Base-by-base conservation (phyloP, 2,888 invertebrate genomes). In the Cerceris ruficornis region DNA sequence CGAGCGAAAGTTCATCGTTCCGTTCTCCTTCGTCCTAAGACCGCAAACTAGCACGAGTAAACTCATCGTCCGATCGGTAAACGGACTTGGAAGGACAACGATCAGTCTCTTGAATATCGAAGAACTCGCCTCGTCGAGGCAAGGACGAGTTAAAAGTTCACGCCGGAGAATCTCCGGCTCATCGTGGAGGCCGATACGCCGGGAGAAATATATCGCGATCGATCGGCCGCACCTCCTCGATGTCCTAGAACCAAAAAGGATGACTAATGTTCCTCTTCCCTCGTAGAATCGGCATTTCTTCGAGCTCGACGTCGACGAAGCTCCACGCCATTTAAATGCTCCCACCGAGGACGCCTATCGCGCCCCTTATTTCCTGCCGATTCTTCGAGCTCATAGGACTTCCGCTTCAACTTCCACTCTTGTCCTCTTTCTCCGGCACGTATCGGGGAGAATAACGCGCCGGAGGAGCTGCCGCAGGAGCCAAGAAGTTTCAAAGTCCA, bases 71-170 rank as follows among this genome's bases (percentile, higher is more conserved):
- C 46, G 46, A 11, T 11, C 46, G 46, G 8, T 50, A 7, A n/a
- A 50, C 50, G 13, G 50, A n/a, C 50, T 64, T 52, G 64, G 64
- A 64, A 41, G 64, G 64, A 64, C 39, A 39, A 64, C n/a, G 2
- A 52, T 52, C 64, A 64, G 64, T 64, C 64, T 64, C 64, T 52
- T 52, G 64, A 64, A 50, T 52, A 50, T 13, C 49, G 8, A 8
- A 17, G 15, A 55, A 55, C 14, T 52, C 14, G 14, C n/a, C 9
- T 46, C 46, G 8, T 8, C 11, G 8, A 11, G 6, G 46, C 46
- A 13, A 46, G 46, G 8, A 11, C 46, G 46, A 46, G 46, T 7
- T 14, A 14, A 52, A 52, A 52, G 52, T 52, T 46, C 13, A 46
- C 28, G 46, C 46, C 2, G 1, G 13, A 46, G 8, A 46, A 46